These are phyloP conservation scores for Dolichopus griseipennis DNA, from an alignment of 2,888 invertebrate genomes.

Conservation along the genomic window DNA sequence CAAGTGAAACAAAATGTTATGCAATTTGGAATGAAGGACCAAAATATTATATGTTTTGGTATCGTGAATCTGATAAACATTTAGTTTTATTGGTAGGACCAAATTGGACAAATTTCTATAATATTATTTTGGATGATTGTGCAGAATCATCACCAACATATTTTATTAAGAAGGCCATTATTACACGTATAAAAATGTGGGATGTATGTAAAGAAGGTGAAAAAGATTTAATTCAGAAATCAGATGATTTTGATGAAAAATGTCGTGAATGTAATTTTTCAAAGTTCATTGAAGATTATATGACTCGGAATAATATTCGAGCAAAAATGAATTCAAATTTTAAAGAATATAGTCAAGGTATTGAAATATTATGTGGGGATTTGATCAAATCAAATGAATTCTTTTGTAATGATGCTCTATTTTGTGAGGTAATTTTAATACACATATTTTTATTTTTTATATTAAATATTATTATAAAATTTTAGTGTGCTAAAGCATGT, in stretches of 20 bases:
- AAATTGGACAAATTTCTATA: not conserved
- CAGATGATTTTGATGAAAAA: not conserved
- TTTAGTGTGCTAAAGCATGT: constrained; percentile 23
- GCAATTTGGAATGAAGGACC: constrained; percentile 23
- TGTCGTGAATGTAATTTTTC: constrained; percentile 5
- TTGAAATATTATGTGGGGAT: not conserved
- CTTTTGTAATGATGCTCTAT: not conserved
- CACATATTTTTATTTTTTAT: constrained; percentile 20
- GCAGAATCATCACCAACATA: not conserved
- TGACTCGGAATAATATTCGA: not conserved
- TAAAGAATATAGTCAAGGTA: constrained; percentile 2
- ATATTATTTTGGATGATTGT: not conserved
- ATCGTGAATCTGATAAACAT: not conserved
- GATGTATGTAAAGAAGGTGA: not conserved
- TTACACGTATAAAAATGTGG: not conserved
- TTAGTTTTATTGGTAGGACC: not conserved
- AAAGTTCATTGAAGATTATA: not conserved
- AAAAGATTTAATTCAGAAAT: not conserved
- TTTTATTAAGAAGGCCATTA: not conserved
- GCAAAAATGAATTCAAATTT: not conserved
- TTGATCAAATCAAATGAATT: constrained; percentile 6
- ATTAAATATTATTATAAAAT: not conserved
- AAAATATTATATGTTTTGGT: constrained; percentile 8
- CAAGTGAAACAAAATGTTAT: constrained; percentile 16
- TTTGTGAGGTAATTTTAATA: constrained; percentile 17